These are phyloP conservation scores for Alentia gelatinosa DNA, from an alignment of 2,888 invertebrate genomes.

Conservation along the genomic window DNA sequence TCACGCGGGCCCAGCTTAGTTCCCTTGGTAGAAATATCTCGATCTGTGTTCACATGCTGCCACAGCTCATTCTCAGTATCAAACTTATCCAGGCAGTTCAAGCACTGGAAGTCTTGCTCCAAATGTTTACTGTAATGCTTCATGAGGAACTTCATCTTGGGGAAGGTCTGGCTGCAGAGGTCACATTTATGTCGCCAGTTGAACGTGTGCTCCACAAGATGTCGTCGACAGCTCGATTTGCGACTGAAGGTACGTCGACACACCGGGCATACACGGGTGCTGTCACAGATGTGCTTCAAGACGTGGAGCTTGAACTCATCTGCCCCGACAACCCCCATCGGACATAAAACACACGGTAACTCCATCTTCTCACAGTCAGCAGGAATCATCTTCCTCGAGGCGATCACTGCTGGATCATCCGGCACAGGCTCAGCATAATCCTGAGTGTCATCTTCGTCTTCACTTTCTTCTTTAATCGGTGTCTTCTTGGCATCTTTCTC, in stretches of 20 bases:
- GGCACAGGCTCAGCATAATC: background rate
- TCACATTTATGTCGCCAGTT: slow-evolving; percentile 36
- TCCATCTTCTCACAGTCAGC: slow-evolving; percentile 10
- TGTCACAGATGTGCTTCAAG: slow-evolving; percentile 35
- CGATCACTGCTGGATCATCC: background rate
- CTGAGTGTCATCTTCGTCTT: background rate
- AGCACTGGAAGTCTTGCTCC: slow-evolving; percentile 19
- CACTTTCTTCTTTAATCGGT: background rate
- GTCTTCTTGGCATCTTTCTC: background rate
- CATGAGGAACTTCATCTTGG: background rate
- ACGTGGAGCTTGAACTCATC: slow-evolving; percentile 47
- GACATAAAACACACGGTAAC: slow-evolving; percentile 8
- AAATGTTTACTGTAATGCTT: slow-evolving; percentile 7
- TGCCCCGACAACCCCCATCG: background rate
- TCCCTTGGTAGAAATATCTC: background rate
- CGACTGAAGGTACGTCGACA: slow-evolving; percentile 46
- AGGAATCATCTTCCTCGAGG: background rate
- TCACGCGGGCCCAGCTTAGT: background rate
- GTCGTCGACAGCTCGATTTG: slow-evolving; percentile 29
- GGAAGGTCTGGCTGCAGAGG: slow-evolving; percentile 42
- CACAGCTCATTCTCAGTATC: background rate
- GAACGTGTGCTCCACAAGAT: slow-evolving; percentile 31
- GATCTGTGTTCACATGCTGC: background rate
- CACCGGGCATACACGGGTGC: slow-evolving; percentile 9
- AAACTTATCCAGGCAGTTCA: background rate